Conservation (phyloP, 2,113 vertebrate genomes). For the Urocolius indicus region DNA sequence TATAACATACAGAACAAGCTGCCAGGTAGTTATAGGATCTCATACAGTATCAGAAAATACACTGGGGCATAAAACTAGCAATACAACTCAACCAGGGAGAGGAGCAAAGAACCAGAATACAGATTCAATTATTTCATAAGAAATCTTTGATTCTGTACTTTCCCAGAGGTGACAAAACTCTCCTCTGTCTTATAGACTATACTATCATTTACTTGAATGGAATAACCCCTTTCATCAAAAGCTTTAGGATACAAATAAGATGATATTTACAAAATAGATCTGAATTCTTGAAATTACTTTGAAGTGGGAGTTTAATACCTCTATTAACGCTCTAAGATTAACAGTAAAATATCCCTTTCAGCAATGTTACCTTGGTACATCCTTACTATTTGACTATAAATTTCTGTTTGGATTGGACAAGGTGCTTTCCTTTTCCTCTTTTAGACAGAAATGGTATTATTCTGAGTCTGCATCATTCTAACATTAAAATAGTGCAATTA, state of each 20-base stretch:
- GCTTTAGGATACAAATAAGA: not conserved
- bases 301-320: not conserved
- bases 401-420: not conserved
- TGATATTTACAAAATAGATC: not conserved
- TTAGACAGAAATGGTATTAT: not conserved
- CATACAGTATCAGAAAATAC: not conserved
- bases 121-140: not conserved
- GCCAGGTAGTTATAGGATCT: not conserved
- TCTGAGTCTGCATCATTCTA: not conserved
- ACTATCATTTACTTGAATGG: not conserved
- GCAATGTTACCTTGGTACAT: not conserved
- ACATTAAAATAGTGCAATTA: not conserved
- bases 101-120: not conserved
- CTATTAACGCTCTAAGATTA: not conserved
- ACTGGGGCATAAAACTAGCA: not conserved
- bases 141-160: not conserved
- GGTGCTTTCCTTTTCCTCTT: not conserved
- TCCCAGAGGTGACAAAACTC: not conserved
- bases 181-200: not conserved
- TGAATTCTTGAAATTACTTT: not conserved
- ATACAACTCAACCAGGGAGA: not conserved
- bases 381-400: not conserved
- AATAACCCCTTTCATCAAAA: not conserved
- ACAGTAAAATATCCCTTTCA: not conserved
- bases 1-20: not conserved